Percentiles rank a stretch among this genome's conserved stretches.
These are phyloP conservation scores for Danio albolineatus DNA, from an alignment of 2,797 vertebrate genomes.

Conservation along the genomic window DNA sequence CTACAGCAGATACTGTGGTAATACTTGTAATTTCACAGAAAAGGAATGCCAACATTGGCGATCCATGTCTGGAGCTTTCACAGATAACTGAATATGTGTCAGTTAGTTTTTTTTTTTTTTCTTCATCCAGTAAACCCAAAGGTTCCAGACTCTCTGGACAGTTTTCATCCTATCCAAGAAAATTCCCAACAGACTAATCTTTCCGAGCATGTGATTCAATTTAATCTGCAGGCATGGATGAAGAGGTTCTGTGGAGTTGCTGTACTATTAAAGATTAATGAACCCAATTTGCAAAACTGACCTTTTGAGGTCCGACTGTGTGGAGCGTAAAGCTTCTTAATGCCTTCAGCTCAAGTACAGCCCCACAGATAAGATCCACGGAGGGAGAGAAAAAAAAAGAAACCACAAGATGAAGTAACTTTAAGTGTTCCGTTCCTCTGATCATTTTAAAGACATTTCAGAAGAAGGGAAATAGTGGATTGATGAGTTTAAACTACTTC, in stretches of 20 bases:
- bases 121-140: background rate
- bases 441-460: constrained; percentile 61
- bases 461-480: constrained; percentile 47
- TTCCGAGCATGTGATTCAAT: constrained; percentile 67
- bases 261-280: constrained; percentile 83
- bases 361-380: constrained; percentile 72
- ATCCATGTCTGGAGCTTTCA: background rate
- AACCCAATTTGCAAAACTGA: constrained; percentile 87
- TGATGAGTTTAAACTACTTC: constrained; percentile 57
- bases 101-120: constrained; percentile 59
- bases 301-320: constrained; percentile 81
- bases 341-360: constrained; percentile 75
- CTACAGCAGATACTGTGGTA: constrained; percentile 8
- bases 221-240: constrained; percentile 80
- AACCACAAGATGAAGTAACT: constrained; percentile 64
- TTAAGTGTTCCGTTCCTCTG: constrained; percentile 62
- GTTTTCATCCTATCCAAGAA: constrained; percentile 75
- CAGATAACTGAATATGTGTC: constrained; percentile 75
- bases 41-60: constrained; percentile 10
- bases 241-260: constrained; percentile 76
- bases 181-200: constrained; percentile 74
- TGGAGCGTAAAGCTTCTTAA: constrained; percentile 80
- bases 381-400: constrained; percentile 32
- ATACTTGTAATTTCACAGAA: constrained; percentile 60
- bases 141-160: constrained; percentile 71